A percentile compares a stretch with the other conserved stretches of the same genome.
Conservation (phyloP, 1,140 invertebrate genomes). For the Aphaenogaster ashmeadi region DNA sequence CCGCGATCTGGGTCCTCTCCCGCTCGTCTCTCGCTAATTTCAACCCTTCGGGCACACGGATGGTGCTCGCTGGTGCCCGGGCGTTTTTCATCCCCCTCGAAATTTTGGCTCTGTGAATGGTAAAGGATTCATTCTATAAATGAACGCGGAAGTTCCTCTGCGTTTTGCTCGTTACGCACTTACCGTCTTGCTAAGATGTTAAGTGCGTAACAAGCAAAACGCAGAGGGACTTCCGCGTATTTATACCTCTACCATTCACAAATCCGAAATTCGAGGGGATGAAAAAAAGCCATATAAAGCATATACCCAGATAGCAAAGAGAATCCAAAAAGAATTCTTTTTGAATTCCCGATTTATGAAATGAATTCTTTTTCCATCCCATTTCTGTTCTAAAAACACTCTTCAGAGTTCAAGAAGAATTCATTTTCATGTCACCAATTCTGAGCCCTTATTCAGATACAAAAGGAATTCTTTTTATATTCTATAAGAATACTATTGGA, state of each 20-base stretch:
- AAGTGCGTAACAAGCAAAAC: background rate
- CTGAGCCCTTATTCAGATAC: no score
- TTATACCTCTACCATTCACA: background rate
- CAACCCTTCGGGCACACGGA: conserved; percentile 1
- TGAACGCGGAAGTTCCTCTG: background rate
- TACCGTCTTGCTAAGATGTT: conserved; percentile 4
- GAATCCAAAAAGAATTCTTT: no score
- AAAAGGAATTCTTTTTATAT: no score
- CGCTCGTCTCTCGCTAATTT: conserved; percentile 29
- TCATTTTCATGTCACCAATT: no score
- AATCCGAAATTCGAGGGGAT: no score
- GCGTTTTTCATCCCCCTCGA: background rate
- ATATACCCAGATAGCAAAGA: no score
- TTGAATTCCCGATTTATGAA: no score
- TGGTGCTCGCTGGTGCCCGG: background rate
- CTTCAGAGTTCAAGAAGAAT: no score
- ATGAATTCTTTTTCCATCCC: no score
- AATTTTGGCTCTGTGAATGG: background rate
- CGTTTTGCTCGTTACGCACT: background rate
- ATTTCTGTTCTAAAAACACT: no score
- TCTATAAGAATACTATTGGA: no score
- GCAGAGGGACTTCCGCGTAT: background rate
- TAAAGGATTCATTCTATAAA: background rate
- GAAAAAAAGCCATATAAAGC: no score
- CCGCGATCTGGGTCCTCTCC: conserved; percentile 52